Conservation (phyloP, 2,888 invertebrate genomes). For the Lithophane semibrunnea region DNA sequence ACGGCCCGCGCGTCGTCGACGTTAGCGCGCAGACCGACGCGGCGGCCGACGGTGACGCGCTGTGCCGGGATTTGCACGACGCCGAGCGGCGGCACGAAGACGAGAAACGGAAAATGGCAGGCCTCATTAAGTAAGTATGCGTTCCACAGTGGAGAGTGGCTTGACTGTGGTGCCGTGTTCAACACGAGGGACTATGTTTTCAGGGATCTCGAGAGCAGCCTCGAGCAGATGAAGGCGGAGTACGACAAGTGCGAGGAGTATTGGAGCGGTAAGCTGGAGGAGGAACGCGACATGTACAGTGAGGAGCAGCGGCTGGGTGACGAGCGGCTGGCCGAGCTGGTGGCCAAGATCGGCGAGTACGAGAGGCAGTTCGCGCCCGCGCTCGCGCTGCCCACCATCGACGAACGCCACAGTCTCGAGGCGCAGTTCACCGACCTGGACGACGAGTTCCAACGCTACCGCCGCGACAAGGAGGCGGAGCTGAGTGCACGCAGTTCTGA, state of each 20-base stretch:
- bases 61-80: slow-evolving; percentile 29
- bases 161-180: background rate
- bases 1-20: slow-evolving; percentile 58
- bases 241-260: slow-evolving; percentile 97
- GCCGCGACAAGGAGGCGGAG: slow-evolving; percentile 60
- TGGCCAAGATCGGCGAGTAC: slow-evolving; percentile 94
- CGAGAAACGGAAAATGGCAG: slow-evolving; percentile 77
- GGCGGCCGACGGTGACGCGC: slow-evolving; percentile 13
- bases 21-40: slow-evolving; percentile 48
- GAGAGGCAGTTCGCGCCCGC: slow-evolving; percentile 92
- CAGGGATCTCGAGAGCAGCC: slow-evolving; percentile 93
- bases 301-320: slow-evolving; percentile 94
- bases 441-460: slow-evolving; percentile 66
- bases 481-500: slow-evolving; percentile 77
- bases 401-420: slow-evolving; percentile 89
- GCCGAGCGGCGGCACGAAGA: slow-evolving; percentile 69
- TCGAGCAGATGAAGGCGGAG: slow-evolving; percentile 94
- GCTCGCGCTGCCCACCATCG: slow-evolving; percentile 92
- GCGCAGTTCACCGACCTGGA: slow-evolving; percentile 88
- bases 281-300: slow-evolving; percentile 94
- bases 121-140: slow-evolving; percentile 77
- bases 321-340: slow-evolving; percentile 93
- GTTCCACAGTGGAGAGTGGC: background rate
- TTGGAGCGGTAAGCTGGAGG: slow-evolving; percentile 95
- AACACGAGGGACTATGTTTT: slow-evolving; percentile 71